phyloP scores from a whole-genome alignment of 2,888 invertebrate genomes.

The Eilema depressum region DNA sequence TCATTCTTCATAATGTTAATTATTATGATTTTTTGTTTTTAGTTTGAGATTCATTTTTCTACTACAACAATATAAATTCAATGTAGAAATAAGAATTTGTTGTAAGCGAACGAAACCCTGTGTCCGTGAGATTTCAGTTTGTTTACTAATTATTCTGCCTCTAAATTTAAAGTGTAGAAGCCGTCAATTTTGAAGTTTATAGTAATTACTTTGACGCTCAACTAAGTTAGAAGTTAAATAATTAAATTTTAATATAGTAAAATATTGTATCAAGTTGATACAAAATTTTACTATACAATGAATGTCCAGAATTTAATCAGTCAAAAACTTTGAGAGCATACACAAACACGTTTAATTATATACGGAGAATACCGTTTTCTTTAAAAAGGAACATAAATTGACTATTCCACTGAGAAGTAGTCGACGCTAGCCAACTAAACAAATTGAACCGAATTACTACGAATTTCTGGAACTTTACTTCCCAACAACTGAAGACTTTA shows the following conservation, averaged over 20 bases:
- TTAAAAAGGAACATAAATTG: neutral
- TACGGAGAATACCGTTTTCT: neutral
- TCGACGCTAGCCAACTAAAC: neutral
- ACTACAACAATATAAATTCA: no score
- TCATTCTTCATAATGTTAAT: no score
- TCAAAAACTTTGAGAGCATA: neutral
- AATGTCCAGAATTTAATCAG: neutral
- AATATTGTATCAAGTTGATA: neutral
- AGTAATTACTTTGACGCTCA: no score
- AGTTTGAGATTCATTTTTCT: no score
- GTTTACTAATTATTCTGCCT: no score
- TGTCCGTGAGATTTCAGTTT: no score
- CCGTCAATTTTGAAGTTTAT: no score
- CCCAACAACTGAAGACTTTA: neutral
- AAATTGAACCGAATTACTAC: conserved; percentile 1
- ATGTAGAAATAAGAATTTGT: no score
- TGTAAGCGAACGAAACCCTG: no score
- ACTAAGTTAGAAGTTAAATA: neutral
- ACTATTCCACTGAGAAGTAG: neutral
- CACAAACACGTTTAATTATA: neutral
- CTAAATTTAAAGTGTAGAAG: no score
- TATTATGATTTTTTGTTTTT: no score
- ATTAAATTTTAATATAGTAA: no score
- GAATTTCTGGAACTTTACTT: neutral
- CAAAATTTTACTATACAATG: neutral